Base-by-base conservation (phyloP, 2,888 invertebrate genomes). In the Himalopsyche anomala region DNA sequence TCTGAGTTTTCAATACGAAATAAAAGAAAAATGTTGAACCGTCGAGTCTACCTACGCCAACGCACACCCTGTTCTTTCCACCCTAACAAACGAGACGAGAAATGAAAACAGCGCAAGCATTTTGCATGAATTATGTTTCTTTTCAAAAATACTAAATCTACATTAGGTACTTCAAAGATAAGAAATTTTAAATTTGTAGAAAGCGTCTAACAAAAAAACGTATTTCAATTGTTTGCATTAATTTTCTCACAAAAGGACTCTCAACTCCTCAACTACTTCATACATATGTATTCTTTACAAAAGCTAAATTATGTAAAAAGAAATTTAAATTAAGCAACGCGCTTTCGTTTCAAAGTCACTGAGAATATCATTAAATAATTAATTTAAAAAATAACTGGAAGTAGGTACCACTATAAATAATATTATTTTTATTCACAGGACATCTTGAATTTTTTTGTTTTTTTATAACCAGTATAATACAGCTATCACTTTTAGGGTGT, bases 91-190 rank as follows among this genome's bases (percentile, higher is more conserved):
- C 19, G 74, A 74, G 74, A 74, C 74, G 36, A 74, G 36, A 74
- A 74, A 74, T 74, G 74, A 74, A 74, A 74, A 74, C 28, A 74
- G 36, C 74, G 74, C 74, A 74, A 74, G 74, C 38, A 74, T 74
- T 62, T 74, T 74, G 74, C 36, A 74, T 74, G 74, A 74, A 74
- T 74, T 74, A 74, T 74, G 74, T 38, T 74, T 74, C 74, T 74
- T 74, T 74, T 74, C 36, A 74, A 74, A 62, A 74, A 74, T 74
- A 74, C 74, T 74, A 74, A 74, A 74, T 74, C 74, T 74, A 74
- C 74, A 74, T 74, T 74, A 74, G 74, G 74, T 74, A 74, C 74
- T 74, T 74, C 74, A 74, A 74, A 74, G 74, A 74, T 74, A 74
- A 74, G 74, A 74, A 74, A 74, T 74, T 74, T 74, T 74, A 74